Evolutionary conservation across 2,888 invertebrate genomes (phyloP).

Genomic region (Brachyopa scutellaris): DNA sequence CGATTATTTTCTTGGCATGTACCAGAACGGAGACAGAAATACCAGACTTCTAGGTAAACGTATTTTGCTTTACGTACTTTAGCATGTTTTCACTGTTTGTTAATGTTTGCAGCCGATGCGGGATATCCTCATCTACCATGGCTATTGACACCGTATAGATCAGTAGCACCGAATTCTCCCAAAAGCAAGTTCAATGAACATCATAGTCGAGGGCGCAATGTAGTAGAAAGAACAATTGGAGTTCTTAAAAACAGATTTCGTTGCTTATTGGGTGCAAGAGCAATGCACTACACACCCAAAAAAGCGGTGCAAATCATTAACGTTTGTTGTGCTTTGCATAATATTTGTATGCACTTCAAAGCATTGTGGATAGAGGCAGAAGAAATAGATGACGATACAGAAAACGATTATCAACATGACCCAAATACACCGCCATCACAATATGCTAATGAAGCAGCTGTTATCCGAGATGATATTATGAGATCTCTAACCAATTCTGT

Average conservation of each 20-base stretch:
- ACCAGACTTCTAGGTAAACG: slow-evolving; percentile 1
- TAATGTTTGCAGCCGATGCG: neutral
- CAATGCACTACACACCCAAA: neutral
- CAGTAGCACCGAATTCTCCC: no score
- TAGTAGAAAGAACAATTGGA: slow-evolving; percentile 1
- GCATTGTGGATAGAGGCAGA: neutral
- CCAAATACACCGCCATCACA: neutral
- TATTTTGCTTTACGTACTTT: neutral
- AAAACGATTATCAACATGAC: no score
- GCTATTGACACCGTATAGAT: neutral
- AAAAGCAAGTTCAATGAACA: neutral
- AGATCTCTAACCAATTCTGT: no score
- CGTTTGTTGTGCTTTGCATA: neutral
- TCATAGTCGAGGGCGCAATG: neutral
- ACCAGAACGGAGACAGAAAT: neutral
- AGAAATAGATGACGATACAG: neutral
- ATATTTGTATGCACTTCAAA: neutral
- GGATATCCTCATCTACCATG: neutral
- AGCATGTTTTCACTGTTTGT: neutral
- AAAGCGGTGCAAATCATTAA: neutral
- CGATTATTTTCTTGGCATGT: neutral
- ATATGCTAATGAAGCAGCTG: neutral
- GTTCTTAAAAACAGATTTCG: neutral
- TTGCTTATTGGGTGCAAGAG: neutral
- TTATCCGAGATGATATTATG: no score